A percentile compares a stretch with the other conserved stretches of the same genome.
Conservation (phyloP, 2,113 vertebrate species). For the Odocoileus hemionus region DNA sequence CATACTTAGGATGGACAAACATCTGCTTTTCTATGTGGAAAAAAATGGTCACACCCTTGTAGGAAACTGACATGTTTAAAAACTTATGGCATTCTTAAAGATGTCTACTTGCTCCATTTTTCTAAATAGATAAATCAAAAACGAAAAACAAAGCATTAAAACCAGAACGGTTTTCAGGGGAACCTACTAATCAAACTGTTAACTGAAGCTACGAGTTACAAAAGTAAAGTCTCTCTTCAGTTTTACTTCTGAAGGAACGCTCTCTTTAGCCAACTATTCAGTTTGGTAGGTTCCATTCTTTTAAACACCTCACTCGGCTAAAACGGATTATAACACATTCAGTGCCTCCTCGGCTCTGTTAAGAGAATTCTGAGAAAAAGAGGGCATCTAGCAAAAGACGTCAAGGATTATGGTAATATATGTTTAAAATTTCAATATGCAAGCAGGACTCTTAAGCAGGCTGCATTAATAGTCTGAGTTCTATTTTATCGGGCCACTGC, state of each 20-base stretch:
- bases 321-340: slow-evolving; percentile 6
- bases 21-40: slow-evolving; percentile 28
- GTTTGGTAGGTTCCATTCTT: slow-evolving; percentile 17
- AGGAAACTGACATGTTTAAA: slow-evolving; percentile 20
- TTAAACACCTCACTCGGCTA: background rate
- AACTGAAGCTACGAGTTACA: background rate
- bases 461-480: slow-evolving; percentile 22
- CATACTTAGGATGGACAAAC: background rate
- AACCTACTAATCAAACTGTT: slow-evolving; percentile 17
- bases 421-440: slow-evolving; percentile 7
- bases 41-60: slow-evolving; percentile 33
- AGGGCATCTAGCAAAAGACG: background rate
- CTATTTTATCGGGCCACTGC: slow-evolving; percentile 2
- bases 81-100: slow-evolving; percentile 39
- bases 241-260: slow-evolving; percentile 23
- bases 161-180: background rate
- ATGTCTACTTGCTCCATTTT: slow-evolving; percentile 1
- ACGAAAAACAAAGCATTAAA: slow-evolving; percentile 14
- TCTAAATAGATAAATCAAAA: slow-evolving; percentile 17
- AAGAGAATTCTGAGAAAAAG: background rate
- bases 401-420: background rate
- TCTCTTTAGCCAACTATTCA: background rate
- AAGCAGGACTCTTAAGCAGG: slow-evolving; percentile 1
- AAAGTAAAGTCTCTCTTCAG: slow-evolving; percentile 16
- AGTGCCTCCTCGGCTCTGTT: background rate